Evolutionary conservation across 2,797 vertebrate species (phyloP).

Genomic region (Pterois miles): DNA sequence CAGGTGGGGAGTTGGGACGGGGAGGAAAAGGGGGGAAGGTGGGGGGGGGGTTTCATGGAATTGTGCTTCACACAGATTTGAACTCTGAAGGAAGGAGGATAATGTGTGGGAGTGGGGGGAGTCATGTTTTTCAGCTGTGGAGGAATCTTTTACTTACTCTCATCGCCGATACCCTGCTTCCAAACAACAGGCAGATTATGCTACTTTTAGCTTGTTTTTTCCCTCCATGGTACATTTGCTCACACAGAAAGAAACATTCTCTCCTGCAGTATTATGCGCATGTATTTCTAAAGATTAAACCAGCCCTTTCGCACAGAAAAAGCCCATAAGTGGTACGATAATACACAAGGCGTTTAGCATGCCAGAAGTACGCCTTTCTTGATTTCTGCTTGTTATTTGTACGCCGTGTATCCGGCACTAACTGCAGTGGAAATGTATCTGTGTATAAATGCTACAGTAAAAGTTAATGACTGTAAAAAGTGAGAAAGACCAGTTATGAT

Average conservation of each 20-base stretch:
- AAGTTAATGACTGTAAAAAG: no score
- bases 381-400: no score
- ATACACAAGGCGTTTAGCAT: no score
- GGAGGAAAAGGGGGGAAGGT: conserved; percentile 33
- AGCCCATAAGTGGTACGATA: no score
- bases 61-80: conserved; percentile 63
- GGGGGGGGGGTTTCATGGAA: conserved; percentile 49
- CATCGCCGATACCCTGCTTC: conserved; percentile 1
- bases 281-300: neutral
- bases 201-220: conserved; percentile 40
- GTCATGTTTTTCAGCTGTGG: conserved; percentile 45
- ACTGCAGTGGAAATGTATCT: no score
- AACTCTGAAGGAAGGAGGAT: conserved; percentile 57
- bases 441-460: no score
- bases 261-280: neutral
- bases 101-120: conserved; percentile 38
- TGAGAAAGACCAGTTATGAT: no score
- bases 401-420: no score
- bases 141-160: conserved; percentile 45
- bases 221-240: neutral
- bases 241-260: conserved; percentile 1
- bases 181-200: conserved; percentile 56
- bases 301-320: no score
- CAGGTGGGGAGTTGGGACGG: conserved; percentile 53
- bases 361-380: no score